Base-by-base conservation (phyloP, 2,888 invertebrate species). In the Nineta flava region DNA sequence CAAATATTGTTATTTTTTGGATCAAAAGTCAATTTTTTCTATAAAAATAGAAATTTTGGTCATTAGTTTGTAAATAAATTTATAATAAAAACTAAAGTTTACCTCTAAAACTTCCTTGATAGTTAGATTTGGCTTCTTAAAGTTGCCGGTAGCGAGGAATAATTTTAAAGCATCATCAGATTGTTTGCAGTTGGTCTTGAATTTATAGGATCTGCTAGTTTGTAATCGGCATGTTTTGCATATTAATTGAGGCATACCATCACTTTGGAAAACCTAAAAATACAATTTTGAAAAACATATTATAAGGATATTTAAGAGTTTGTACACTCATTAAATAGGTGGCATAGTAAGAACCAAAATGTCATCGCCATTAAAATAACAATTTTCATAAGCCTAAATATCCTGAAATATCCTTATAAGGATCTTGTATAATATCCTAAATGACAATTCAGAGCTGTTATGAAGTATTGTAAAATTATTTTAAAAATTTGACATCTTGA, bases 231-330 rank as follows among this genome's bases (percentile, higher is more conserved):
- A 87, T 40, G 73, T 72, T 38, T 69, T 71, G 61, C 87, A 87
- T 53, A 87, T 82, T 59, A 72, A 77, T 47, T 75, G 70, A 2
- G 85, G 86, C 82, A 86, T 81, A 54, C 79, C 81, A 64, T 87
- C 87, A 42, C 74, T 76, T 52, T 74, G 70, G 57, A 74, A 77
- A 10, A 76, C 72, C 77, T 77, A 63, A 31, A 57, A 56, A 49
- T 51, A 46, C 34, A 21, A 34, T 32, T 26, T 32, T 6, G n/a
- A 38, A 38, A 38, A 38, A n/a, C 12, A 40, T 15, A 40, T 40
- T 9, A 38, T 40, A n/a, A n/a, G 17, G 12, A n/a, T 15, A 12
- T 38, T 10, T 3, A 40, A 16, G 43, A 43, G 21, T 17, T 43
- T 21, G 2, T 5, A 19, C 9, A 10, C 17, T 43, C 21, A 17